These are phyloP conservation scores for Microcebus griseorufus DNA, from an alignment of 2,113 vertebrate genomes.

Conservation along the genomic window DNA sequence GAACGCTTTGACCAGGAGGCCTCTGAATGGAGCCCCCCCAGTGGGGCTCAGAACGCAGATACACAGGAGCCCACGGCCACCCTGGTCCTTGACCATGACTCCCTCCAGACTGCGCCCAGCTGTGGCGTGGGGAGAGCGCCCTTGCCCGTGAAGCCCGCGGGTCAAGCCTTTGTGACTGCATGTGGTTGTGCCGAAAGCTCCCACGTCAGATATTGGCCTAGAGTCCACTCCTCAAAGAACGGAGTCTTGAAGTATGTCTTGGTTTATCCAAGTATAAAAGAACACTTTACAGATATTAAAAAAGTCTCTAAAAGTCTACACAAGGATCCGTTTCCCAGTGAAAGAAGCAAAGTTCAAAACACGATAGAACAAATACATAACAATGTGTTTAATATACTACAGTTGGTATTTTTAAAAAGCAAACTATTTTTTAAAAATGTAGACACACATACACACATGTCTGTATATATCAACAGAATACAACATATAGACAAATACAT, in stretches of 20 bases:
- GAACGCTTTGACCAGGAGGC: neutral
- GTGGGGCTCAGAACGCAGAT: neutral
- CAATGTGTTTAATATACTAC: neutral
- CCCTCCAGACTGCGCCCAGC: neutral
- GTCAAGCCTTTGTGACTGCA: neutral
- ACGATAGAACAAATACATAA: neutral
- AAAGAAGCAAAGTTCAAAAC: neutral
- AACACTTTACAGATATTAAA: neutral
- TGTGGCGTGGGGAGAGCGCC: neutral
- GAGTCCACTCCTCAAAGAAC: neutral
- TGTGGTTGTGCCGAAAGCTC: neutral
- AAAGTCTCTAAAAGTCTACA: neutral
- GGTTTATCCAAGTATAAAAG: neutral
- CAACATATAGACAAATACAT: neutral
- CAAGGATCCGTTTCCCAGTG: neutral
- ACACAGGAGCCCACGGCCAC: neutral
- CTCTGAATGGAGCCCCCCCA: accelerated
- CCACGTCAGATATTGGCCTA: neutral
- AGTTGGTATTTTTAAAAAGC: too few species aligned
- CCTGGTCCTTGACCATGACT: neutral
- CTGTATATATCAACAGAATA: neutral
- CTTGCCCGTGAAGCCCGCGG: accelerated
- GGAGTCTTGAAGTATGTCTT: neutral
- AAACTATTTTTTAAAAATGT: neutral
- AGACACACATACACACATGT: neutral